Evolutionary conservation across 2,888 invertebrate genomes (phyloP), one percentile per base, ranked within the genome.

Genomic region (Drosophila peninsularis): DNA sequence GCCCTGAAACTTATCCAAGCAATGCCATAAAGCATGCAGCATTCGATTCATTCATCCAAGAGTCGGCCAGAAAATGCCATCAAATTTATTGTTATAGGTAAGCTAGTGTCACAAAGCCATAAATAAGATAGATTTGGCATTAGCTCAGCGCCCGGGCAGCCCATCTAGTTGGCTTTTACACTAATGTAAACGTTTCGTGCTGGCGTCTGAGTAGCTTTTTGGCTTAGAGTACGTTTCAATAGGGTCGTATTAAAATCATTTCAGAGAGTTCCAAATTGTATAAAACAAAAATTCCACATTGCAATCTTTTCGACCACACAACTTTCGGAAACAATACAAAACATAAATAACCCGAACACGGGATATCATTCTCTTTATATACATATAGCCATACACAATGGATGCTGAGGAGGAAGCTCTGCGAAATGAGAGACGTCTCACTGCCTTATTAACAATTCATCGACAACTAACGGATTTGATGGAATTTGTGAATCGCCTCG

Each of bases 11-110:
- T 27, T 49, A 36, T 32, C 42, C 39, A 9, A 39, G 21, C 41
- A 21, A 41, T 11, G 24, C 10, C 62, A 62, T 36, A 17, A 36
- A 50, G 50, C 11, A 53, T 53, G 52, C n/a, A 27, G 41, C 17
- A 54, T 54, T 56, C 55, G 27, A 42, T 42, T 55, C 36, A 62
- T 52, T 42, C 37, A 41, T 17, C 39, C 13, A 27, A n/a, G 53
- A 17, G 21, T 24, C 34, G 39, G 21, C 50, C 44, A 4, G 27
- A n/a, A 34, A 55, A 50, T 27, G n/a, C 30, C 30, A 42, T 67
- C 13, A 55, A 62, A 62, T 72, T 68, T 50, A 72, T 62, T 62
- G 62, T 41, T 41, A 53, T 62, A 36, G 45, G 13, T 52, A 27
- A 30, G 30, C 32, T 14, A 34, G 39, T 50, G 50, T 30, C 50